A percentile compares a stretch with the other conserved stretches of the same genome.
phyloP scores from a whole-genome alignment of 2,113 vertebrate genomes.

The Opisthocomus hoazin region DNA sequence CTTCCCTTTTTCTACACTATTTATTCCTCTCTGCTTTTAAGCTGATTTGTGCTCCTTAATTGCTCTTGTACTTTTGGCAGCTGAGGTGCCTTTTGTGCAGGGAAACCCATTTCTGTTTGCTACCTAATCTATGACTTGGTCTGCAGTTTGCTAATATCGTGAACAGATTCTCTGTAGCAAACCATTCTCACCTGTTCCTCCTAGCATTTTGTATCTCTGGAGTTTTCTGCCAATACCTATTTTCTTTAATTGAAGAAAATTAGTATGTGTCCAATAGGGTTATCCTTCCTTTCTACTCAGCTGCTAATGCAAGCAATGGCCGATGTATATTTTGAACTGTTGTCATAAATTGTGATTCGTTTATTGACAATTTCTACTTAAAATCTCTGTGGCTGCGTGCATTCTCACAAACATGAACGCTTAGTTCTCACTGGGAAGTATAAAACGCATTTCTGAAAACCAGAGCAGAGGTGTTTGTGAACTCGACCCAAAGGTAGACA shows the following conservation, averaged over 20 bases:
- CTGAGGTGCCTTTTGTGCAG: slow-evolving; percentile 31
- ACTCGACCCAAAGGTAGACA: background rate
- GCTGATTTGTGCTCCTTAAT: slow-evolving; percentile 57
- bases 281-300: background rate
- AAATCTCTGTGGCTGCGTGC: rapidly evolving
- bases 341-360: background rate
- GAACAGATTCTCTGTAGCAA: background rate
- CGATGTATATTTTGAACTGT: background rate
- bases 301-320: background rate
- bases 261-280: rapidly evolving
- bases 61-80: slow-evolving; percentile 56
- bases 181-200: background rate
- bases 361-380: background rate
- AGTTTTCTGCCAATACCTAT: background rate
- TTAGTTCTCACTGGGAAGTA: background rate
- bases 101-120: background rate
- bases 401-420: rapidly evolving
- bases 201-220: background rate
- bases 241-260: background rate
- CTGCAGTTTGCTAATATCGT: background rate
- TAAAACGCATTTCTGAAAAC: background rate
- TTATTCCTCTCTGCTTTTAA: slow-evolving; percentile 47
- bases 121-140: background rate
- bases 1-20: slow-evolving; percentile 12
- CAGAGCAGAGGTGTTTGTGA: background rate